Evolutionary conservation across 1,140 invertebrate species (phyloP).

Genomic region (Platyscapa corneri): DNA sequence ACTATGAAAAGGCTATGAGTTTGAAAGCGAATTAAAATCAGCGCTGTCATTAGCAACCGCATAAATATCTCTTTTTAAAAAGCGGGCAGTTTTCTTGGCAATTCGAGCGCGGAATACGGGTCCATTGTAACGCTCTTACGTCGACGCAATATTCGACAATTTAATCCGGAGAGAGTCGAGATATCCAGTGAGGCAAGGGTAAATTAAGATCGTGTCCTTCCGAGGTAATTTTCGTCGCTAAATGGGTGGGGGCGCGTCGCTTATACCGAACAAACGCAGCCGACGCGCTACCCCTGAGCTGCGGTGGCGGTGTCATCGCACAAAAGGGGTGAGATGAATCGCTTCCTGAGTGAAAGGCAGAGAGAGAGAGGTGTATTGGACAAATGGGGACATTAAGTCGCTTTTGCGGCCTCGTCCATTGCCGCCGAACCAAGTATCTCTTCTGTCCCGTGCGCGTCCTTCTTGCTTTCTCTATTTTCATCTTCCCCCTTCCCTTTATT

Average conservation of each 20-base stretch:
- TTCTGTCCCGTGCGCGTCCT: not conserved
- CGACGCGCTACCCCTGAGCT: slow-evolving; percentile 49
- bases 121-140: slow-evolving; percentile 22
- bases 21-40: not conserved
- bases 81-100: not conserved
- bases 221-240: slow-evolving; percentile 42
- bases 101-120: not conserved
- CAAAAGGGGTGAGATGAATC: slow-evolving; percentile 64
- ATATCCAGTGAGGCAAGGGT: slow-evolving; percentile 43
- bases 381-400: slow-evolving; percentile 65
- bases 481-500: not conserved
- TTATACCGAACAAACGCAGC: slow-evolving; percentile 55
- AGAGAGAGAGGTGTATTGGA: slow-evolving; percentile 50
- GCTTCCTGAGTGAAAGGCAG: slow-evolving; percentile 54
- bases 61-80: not conserved
- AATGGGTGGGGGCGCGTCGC: slow-evolving; percentile 36
- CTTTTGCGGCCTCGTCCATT: slow-evolving; percentile 55
- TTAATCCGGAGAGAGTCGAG: not conserved
- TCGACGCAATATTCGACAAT: slow-evolving; percentile 55
- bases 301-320: not conserved
- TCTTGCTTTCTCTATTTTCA: not conserved
- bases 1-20: not conserved
- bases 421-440: not conserved
- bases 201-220: slow-evolving; percentile 50
- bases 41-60: not conserved